Base-by-base conservation (phyloP, 1,140 invertebrate species). In the Lepidotrigona ventralis region DNA sequence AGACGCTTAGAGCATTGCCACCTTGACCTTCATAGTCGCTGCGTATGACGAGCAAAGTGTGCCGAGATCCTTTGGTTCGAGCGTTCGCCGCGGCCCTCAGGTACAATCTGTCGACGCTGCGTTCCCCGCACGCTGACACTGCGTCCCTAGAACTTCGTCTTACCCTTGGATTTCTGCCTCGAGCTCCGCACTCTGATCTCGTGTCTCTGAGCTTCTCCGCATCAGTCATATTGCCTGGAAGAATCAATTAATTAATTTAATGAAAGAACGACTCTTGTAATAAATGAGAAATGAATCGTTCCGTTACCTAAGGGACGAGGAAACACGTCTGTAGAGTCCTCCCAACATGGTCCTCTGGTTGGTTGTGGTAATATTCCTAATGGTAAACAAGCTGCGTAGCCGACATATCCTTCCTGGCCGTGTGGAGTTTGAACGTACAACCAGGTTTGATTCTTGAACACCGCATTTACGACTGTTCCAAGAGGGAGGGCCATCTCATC, bases 361-460 rank as follows among this genome's bases (percentile, higher is more conserved):
- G 92, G 86, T 53, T 94, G 93, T 3, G 95, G 96, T 78, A 96
- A 89, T 85, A 97, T 97, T 70, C 97, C 97, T 56, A 98, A 88
- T 0, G 97, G 97, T 71, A 97, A 89, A 90, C 97, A 98, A 5
- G 96, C 96, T 14, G 95, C 94, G 84, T 97, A 97, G 60, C 96
- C 95, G 29, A 97, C 96, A 84, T 97, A 97, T 0, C 97, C 97
- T 91, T 98, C 97, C 80, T 97, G 96, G 0, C 95, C 96, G 85
- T 97, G 96, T 3, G 97, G 96, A 1, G 97, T 98, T 91, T 97
- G 97, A 2, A 97, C 97, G 88, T 97, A 98, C 3, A 98, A 91
- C 97, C 97, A 98, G 85, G 96, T 95, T 85, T 97, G 96, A 87
- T 97, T 97, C 92, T 97, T 97, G 91, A 97, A 98, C 12, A 98